Evolutionary conservation across 2,113 vertebrate species (phyloP).

Genomic region (Corythoichthys haematopterus): DNA sequence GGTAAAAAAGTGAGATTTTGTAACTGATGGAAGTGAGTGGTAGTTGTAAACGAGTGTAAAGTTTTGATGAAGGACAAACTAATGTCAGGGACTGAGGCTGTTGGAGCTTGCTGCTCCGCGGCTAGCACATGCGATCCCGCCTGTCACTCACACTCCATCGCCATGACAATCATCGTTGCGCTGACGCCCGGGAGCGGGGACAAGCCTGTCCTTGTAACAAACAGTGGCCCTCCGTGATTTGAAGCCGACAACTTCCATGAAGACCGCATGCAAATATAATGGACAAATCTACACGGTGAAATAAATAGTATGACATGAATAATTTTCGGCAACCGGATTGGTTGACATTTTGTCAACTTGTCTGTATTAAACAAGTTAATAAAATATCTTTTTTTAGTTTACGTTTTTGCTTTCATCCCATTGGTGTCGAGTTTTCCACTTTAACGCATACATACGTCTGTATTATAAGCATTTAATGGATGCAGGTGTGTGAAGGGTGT

Average conservation of each 20-base stretch:
- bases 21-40: slow-evolving; percentile 31
- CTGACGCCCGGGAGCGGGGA: slow-evolving; percentile 66
- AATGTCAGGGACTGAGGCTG: slow-evolving; percentile 78
- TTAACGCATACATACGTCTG: slow-evolving; percentile 1
- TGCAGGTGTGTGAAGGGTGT: slow-evolving; percentile 4
- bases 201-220: slow-evolving; percentile 77
- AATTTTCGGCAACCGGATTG: neutral
- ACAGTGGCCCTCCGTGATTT: slow-evolving; percentile 65
- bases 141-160: slow-evolving; percentile 79
- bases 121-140: slow-evolving; percentile 72
- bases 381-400: neutral
- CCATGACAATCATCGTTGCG: slow-evolving; percentile 76
- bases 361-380: slow-evolving; percentile 6
- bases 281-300: slow-evolving; percentile 10
- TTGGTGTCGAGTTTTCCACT: too few relatives aligned
- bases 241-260: slow-evolving; percentile 64
- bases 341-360: too few relatives aligned
- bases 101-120: slow-evolving; percentile 70
- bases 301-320: slow-evolving; percentile 14
- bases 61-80: slow-evolving; percentile 80
- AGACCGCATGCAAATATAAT: slow-evolving; percentile 23
- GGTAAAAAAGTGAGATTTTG: slow-evolving; percentile 53
- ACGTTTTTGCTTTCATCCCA: neutral
- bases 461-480: slow-evolving; percentile 12
- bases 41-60: slow-evolving; percentile 64